phyloP scores from a whole-genome alignment of 37 sponge, comb jelly and placozoan genomes.

The Cladorhizidae sp. region DNA sequence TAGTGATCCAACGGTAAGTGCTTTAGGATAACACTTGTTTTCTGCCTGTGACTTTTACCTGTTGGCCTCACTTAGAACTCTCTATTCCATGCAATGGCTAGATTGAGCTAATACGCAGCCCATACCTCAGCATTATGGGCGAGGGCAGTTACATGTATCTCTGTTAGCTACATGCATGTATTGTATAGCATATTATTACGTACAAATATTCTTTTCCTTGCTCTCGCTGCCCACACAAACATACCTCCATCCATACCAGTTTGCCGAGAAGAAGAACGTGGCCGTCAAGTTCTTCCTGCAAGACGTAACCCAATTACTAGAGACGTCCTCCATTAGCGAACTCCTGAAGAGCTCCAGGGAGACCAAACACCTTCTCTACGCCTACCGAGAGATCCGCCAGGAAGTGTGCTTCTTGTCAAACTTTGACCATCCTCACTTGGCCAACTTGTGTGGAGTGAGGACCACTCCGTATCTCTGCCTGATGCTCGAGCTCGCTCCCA shows the following conservation, averaged over 20 bases:
- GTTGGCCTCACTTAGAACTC: no score
- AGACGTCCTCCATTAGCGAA: slow-evolving; percentile 22
- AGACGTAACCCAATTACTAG: neutral
- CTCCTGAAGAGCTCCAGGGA: slow-evolving; percentile 27
- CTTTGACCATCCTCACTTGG: slow-evolving; percentile 55
- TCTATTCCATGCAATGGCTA: no score
- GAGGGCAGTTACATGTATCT: no score
- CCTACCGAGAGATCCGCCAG: slow-evolving; percentile 62
- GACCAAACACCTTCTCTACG: slow-evolving; percentile 38
- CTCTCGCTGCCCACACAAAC: no score
- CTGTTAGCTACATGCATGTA: no score
- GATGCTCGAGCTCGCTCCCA: slow-evolving; percentile 85
- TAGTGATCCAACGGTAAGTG: no score
- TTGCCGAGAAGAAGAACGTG: slow-evolving; percentile 17
- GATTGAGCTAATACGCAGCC: no score
- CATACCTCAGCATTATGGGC: no score
- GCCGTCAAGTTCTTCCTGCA: slow-evolving; percentile 72
- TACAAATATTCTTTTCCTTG: no score
- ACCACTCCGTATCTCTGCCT: slow-evolving; percentile 58
- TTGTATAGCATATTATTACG: no score
- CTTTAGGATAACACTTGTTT: no score
- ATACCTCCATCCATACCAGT: neutral
- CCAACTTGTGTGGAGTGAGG: slow-evolving; percentile 59
- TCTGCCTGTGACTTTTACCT: no score
- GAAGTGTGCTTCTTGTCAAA: slow-evolving; percentile 73